Evolutionary conservation across 1,140 invertebrate genomes (phyloP).

Genomic region (Cataglyphis hispanica): DNA sequence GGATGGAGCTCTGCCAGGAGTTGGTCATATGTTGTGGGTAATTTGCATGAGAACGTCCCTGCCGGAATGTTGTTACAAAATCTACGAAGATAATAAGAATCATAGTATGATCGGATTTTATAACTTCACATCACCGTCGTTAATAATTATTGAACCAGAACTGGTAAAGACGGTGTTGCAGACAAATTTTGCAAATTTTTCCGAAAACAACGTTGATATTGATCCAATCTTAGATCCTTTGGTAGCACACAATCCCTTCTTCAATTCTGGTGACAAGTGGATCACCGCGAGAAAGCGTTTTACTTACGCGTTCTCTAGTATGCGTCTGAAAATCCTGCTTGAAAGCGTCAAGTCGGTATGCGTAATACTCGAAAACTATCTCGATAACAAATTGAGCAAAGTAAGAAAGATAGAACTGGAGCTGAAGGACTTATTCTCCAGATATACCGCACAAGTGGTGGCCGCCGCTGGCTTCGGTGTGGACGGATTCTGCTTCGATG

Average conservation of each 20-base stretch:
- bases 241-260: neutral
- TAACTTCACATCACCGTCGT: conserved; percentile 63
- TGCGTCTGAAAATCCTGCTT: conserved; percentile 67
- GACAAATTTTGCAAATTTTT: conserved; percentile 77
- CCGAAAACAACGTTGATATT: conserved; percentile 21
- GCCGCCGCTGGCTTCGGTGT: conserved; percentile 75
- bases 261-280: conserved; percentile 14
- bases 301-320: conserved; percentile 59
- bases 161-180: conserved; percentile 77
- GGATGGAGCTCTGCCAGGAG: conserved; percentile 65
- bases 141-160: conserved; percentile 79
- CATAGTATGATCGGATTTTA: conserved; percentile 77
- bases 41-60: conserved; percentile 60
- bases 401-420: conserved; percentile 67
- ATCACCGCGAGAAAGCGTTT: neutral
- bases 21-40: conserved; percentile 75
- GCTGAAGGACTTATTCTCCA: conserved; percentile 79
- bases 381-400: conserved; percentile 51
- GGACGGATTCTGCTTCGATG: conserved; percentile 62
- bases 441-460: conserved; percentile 86
- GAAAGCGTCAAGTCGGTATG: conserved; percentile 42
- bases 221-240: neutral
- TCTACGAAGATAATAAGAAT: conserved; percentile 63
- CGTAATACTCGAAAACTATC: conserved; percentile 54
- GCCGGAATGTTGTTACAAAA: conserved; percentile 31